Evolutionary conservation across 2,888 invertebrate genomes (phyloP).

Genomic region (Cheilosia vulpina): DNA sequence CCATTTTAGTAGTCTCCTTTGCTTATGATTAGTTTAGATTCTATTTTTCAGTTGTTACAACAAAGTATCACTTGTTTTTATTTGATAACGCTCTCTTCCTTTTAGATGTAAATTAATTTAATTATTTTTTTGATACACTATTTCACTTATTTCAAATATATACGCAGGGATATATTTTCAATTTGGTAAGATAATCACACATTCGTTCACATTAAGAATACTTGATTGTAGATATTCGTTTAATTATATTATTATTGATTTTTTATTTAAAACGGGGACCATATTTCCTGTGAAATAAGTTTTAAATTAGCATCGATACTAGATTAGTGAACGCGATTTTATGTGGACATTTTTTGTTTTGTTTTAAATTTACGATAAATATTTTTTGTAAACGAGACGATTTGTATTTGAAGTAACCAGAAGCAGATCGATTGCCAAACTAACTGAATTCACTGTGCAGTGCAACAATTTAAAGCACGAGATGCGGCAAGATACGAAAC

Average conservation of each 20-base stretch:
- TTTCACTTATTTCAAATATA: conserved; percentile 47
- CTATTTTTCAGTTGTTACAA: conserved; percentile 13
- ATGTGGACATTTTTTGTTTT: neutral
- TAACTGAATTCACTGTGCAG: conserved; percentile 61
- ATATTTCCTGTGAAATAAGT: conserved; percentile 2
- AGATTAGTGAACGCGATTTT: neutral
- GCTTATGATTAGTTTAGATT: conserved; percentile 10
- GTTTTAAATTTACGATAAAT: neutral
- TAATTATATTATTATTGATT: conserved; percentile 7
- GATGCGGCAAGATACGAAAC: conserved; percentile 53
- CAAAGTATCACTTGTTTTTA: conserved; percentile 23
- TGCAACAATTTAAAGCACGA: conserved; percentile 72
- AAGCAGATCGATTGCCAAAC: conserved; percentile 71
- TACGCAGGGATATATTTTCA: conserved; percentile 18
- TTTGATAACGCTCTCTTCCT: neutral
- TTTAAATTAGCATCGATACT: neutral
- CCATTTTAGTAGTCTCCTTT: conserved; percentile 48
- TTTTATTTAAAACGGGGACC: conserved; percentile 2
- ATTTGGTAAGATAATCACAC: conserved; percentile 55
- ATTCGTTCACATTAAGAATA: conserved; percentile 60
- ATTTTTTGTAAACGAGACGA: neutral
- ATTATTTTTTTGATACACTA: neutral
- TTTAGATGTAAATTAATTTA: conserved; percentile 8
- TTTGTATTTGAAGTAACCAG: conserved; percentile 65
- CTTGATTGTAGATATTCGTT: conserved; percentile 4